phyloP scores from a whole-genome alignment of 2,797 vertebrate species.

The Tadarida brasiliensis region DNA sequence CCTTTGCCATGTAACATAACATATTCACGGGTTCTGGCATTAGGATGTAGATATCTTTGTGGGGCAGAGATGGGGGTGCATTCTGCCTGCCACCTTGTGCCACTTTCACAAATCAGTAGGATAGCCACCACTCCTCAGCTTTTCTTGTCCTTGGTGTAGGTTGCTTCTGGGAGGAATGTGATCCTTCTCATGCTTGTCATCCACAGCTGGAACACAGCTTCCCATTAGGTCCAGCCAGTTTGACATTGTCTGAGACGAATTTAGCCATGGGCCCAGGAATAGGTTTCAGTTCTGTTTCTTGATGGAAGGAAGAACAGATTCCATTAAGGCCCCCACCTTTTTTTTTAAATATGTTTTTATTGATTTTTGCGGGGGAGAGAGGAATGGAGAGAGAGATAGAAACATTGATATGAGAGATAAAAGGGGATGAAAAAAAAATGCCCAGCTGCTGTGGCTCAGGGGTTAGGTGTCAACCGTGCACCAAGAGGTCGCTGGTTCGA shows the following conservation, averaged over 20 bases:
- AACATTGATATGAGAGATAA: no score
- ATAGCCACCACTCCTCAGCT: background rate
- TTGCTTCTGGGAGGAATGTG: background rate
- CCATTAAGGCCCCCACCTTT: no score
- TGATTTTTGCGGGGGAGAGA: no score
- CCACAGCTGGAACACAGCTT: background rate
- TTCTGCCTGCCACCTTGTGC: background rate
- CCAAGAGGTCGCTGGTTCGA: no score
- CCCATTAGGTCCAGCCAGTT: background rate
- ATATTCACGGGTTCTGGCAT: background rate
- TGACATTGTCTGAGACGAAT: background rate
- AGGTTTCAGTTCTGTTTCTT: background rate
- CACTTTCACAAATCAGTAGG: background rate
- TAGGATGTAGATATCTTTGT: background rate
- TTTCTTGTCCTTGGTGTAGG: background rate
- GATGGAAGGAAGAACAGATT: background rate
- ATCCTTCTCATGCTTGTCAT: background rate
- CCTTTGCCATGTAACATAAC: background rate
- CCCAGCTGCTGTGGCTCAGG: no score
- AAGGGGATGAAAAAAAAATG: no score
- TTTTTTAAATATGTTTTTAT: no score
- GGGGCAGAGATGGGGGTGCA: background rate
- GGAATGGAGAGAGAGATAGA: no score
- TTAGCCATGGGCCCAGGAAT: background rate
- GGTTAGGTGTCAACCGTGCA: no score